Percentiles rank a stretch among this genome's conserved stretches.
phyloP scores from a whole-genome alignment of 2,797 vertebrate genomes.

The Pempheris klunzingeri region DNA sequence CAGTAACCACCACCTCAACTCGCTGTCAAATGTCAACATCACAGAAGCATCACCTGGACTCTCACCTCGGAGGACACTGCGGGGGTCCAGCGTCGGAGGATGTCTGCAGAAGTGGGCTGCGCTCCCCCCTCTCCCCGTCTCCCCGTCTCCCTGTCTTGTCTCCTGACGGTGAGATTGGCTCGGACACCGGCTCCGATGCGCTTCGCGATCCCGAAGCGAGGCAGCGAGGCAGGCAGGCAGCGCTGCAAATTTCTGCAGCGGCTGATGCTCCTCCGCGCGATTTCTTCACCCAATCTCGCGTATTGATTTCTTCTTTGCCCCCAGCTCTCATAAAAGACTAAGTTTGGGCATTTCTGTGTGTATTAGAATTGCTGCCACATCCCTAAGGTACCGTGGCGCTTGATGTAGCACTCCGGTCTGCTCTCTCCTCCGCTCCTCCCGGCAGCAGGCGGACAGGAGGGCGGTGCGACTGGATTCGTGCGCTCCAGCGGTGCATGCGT shows the following conservation, averaged over 20 bases:
- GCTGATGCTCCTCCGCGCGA: conserved; percentile 16
- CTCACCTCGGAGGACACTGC: conserved; percentile 65
- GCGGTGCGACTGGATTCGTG: conserved; percentile 65
- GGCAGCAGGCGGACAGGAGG: conserved; percentile 68
- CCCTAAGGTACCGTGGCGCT: conserved; percentile 30
- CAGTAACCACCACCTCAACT: conserved; percentile 31
- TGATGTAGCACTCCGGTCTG: conserved; percentile 39
- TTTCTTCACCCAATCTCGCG: not conserved
- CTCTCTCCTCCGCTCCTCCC: conserved; percentile 49
- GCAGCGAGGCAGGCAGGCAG: conserved; percentile 28
- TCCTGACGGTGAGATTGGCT: not conserved
- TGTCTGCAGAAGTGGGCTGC: not conserved
- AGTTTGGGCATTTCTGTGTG: conserved; percentile 47
- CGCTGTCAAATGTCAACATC: conserved; percentile 12
- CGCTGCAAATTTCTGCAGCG: conserved; percentile 41
- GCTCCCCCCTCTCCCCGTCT: not conserved
- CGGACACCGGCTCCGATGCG: conserved; percentile 42
- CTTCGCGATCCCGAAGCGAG: conserved; percentile 25
- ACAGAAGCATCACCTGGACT: conserved; percentile 8
- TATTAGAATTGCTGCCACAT: conserved; percentile 35
- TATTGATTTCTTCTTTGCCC: not conserved
- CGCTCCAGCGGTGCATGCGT: conserved; percentile 75
- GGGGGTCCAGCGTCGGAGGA: conserved; percentile 14
- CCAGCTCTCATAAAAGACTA: conserved; percentile 30
- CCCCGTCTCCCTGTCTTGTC: not conserved